phyloP scores from a whole-genome alignment of 53 echinoderm and acorn worm genomes.

The Astropecten irregularis region DNA sequence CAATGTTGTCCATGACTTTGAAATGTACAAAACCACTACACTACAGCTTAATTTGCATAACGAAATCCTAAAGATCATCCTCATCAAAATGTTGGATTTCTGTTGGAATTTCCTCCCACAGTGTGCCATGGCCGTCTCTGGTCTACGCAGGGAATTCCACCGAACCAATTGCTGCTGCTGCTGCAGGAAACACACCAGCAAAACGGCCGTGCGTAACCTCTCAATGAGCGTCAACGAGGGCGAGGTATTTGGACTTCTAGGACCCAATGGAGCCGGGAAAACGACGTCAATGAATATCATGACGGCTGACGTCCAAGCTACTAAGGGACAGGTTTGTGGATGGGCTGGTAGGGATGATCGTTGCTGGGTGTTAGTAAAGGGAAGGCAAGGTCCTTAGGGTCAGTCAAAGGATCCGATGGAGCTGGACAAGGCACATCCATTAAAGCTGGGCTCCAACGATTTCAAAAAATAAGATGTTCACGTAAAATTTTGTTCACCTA shows the following conservation, averaged over 20 bases:
- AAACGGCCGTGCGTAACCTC: constrained; percentile 77
- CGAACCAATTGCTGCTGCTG: constrained; percentile 4
- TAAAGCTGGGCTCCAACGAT: too few relatives aligned
- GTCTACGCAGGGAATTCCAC: constrained; percentile 65
- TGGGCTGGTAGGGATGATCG: too few relatives aligned
- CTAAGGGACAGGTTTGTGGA: constrained; percentile 68
- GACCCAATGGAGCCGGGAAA: constrained; percentile 90
- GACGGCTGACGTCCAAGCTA: constrained; percentile 68
- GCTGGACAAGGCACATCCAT: constrained; percentile 82
- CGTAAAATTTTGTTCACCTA: too few relatives aligned
- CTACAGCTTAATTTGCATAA: too few relatives aligned
- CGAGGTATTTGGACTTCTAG: constrained; percentile 80
- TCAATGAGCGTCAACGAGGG: constrained; percentile 67
- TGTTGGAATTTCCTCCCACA: constrained; percentile 22
- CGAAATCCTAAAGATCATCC: too few relatives aligned
- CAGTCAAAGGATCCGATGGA: too few relatives aligned
- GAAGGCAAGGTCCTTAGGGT: too few relatives aligned
- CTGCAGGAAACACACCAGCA: background rate
- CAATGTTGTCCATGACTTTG: too few relatives aligned
- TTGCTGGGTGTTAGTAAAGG: too few relatives aligned
- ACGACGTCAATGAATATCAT: constrained; percentile 78
- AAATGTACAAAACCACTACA: too few relatives aligned
- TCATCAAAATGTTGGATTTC: background rate
- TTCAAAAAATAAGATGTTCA: too few relatives aligned
- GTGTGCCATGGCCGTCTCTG: constrained; percentile 59